phyloP scores from a whole-genome alignment of 2,888 invertebrate species.

The Callosobruchus maculatus region DNA sequence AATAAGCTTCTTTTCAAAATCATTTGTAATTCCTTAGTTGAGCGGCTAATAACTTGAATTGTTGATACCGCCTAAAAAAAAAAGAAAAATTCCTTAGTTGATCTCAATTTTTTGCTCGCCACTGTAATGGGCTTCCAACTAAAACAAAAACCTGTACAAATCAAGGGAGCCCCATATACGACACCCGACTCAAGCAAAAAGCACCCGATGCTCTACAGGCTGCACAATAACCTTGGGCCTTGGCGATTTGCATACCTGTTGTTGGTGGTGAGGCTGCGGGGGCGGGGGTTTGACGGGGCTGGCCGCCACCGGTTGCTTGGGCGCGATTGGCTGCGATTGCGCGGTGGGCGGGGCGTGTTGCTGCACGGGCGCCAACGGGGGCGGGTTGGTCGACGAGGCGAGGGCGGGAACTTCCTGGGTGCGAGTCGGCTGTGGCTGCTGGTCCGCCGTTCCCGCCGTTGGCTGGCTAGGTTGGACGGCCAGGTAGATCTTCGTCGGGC shows the following conservation, averaged over 20 bases:
- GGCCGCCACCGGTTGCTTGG: conserved; percentile 26
- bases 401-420: neutral
- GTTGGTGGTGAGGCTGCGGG: conserved; percentile 19
- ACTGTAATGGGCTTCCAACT: neutral
- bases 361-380: conserved; percentile 53
- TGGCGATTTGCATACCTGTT: conserved; percentile 46
- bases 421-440: neutral
- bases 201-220: conserved; percentile 34
- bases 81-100: too few relatives aligned
- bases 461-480: conserved; percentile 73
- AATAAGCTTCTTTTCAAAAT: too few relatives aligned
- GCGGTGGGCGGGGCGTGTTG: conserved; percentile 43
- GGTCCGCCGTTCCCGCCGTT: conserved; percentile 17
- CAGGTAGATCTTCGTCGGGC: conserved; percentile 81
- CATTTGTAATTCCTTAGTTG: too few relatives aligned
- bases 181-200: conserved; percentile 22
- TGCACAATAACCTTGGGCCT: conserved; percentile 42
- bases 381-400: conserved; percentile 44
- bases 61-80: too few relatives aligned
- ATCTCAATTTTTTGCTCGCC: too few relatives aligned
- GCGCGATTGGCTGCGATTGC: conserved; percentile 49
- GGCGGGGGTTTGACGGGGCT: conserved; percentile 25
- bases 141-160: neutral
- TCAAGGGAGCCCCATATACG: neutral
- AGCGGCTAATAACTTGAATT: too few relatives aligned